A percentile compares a stretch with the other conserved stretches of the same genome.
Evolutionary conservation across 2,797 vertebrate species (phyloP).

Genomic region (Brachyalestes nurse): DNA sequence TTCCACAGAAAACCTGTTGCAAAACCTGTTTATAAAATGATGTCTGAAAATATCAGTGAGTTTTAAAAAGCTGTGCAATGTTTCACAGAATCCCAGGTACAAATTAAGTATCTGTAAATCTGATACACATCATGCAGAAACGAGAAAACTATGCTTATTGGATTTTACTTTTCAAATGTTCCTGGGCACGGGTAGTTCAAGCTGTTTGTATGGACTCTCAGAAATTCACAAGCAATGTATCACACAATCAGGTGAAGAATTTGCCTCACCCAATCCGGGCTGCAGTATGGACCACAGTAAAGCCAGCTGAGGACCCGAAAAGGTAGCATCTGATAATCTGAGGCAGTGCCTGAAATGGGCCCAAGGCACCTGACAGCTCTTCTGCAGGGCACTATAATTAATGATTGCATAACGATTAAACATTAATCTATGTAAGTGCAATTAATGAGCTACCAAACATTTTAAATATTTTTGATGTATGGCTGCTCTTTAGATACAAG

Average conservation of each 20-base stretch:
- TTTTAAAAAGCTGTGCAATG: neutral
- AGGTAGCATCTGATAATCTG: too few relatives aligned
- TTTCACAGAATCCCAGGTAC: conserved; percentile 55
- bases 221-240: conserved; percentile 62
- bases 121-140: conserved; percentile 71
- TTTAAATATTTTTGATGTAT: conserved; percentile 48
- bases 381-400: conserved; percentile 43
- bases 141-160: conserved; percentile 73
- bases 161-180: conserved; percentile 70
- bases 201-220: conserved; percentile 64
- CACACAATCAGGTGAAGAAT: conserved; percentile 52
- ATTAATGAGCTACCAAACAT: conserved; percentile 55
- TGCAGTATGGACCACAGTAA: neutral
- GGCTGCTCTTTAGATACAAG: conserved; percentile 3
- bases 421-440: conserved; percentile 31
- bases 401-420: conserved; percentile 54
- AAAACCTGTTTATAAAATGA: neutral
- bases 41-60: neutral
- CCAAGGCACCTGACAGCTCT: conserved; percentile 15
- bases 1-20: too few relatives aligned
- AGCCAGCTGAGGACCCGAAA: neutral
- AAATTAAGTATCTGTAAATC: conserved; percentile 66
- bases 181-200: conserved; percentile 61
- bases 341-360: neutral
- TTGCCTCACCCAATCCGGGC: conserved; percentile 9